phyloP scores from a whole-genome alignment of 2,888 invertebrate genomes.

The Caenorhabditis sp. region DNA sequence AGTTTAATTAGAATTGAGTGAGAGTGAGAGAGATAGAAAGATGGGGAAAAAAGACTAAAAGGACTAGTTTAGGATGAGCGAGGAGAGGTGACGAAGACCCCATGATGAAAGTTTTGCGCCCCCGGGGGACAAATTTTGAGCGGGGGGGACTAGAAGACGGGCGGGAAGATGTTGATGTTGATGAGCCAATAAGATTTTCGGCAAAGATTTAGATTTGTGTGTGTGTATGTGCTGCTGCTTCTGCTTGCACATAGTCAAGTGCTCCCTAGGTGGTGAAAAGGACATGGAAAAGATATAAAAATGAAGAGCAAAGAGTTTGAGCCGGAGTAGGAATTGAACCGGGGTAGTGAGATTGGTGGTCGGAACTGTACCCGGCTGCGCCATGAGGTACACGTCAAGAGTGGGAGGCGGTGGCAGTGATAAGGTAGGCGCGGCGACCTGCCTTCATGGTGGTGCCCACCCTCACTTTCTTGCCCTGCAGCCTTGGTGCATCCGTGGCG shows the following conservation, averaged over 20 bases:
- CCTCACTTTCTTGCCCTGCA: too few species aligned
- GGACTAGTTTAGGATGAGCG: neutral
- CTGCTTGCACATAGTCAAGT: slow-evolving; percentile 3
- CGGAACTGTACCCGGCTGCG: too few species aligned
- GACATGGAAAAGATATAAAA: neutral
- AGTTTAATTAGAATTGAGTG: slow-evolving; percentile 46
- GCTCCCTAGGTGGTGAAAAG: slow-evolving; percentile 13
- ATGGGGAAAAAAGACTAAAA: neutral
- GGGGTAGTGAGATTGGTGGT: too few species aligned
- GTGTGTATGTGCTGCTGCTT: too few species aligned
- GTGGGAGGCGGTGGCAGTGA: neutral
- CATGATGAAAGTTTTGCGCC: slow-evolving; percentile 30
- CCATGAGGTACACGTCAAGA: neutral
- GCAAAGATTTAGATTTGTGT: neutral
- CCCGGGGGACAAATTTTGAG: slow-evolving; percentile 41
- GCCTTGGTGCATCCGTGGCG: neutral
- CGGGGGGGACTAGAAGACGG: too few species aligned
- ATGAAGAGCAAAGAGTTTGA: neutral
- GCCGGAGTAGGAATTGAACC: too few species aligned
- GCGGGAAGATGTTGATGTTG: neutral
- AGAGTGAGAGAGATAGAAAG: neutral
- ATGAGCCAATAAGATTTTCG: slow-evolving; percentile 26
- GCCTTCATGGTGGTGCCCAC: too few species aligned
- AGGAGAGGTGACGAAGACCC: slow-evolving; percentile 7
- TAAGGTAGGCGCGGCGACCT: too few species aligned